These are phyloP conservation scores for Urocynchramus pylzowi DNA, from an alignment of 2,113 vertebrate species.

Conservation along the genomic window DNA sequence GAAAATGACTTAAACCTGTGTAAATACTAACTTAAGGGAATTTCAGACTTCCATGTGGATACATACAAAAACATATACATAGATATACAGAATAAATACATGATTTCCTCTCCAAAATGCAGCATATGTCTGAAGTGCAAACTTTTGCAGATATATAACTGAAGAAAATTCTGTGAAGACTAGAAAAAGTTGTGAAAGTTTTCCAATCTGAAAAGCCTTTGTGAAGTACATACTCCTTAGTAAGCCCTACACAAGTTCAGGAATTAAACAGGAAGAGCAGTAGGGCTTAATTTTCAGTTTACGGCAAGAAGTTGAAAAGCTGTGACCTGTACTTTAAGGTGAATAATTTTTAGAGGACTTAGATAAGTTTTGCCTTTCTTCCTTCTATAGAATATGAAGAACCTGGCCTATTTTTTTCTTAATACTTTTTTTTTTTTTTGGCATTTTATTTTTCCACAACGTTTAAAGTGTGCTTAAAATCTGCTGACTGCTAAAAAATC, in stretches of 20 bases:
- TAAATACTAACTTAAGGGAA: not conserved
- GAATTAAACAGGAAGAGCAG: not conserved
- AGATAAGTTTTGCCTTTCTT: not conserved
- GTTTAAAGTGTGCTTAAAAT: not conserved
- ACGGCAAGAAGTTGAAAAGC: not conserved
- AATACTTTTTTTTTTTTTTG: not conserved
- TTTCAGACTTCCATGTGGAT: not conserved
- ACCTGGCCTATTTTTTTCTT: not conserved
- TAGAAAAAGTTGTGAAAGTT: not conserved
- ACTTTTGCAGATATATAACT: not conserved
- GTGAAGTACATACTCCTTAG: not conserved
- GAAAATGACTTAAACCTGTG: not conserved
- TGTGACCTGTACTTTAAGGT: not conserved
- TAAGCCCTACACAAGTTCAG: not conserved
- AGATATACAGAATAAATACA: not conserved
- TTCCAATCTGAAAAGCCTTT: not conserved
- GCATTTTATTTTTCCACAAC: not conserved
- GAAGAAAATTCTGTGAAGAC: not conserved
- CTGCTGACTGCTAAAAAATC: not conserved
- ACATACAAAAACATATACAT: not conserved
- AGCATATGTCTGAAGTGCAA: not conserved
- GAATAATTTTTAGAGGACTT: not conserved
- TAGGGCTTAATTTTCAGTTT: not conserved
- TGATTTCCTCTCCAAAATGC: not conserved
- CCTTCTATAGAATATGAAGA: not conserved